These are phyloP conservation scores for Bubo scandiacus DNA, from an alignment of 2,113 vertebrate genomes.

Conservation along the genomic window DNA sequence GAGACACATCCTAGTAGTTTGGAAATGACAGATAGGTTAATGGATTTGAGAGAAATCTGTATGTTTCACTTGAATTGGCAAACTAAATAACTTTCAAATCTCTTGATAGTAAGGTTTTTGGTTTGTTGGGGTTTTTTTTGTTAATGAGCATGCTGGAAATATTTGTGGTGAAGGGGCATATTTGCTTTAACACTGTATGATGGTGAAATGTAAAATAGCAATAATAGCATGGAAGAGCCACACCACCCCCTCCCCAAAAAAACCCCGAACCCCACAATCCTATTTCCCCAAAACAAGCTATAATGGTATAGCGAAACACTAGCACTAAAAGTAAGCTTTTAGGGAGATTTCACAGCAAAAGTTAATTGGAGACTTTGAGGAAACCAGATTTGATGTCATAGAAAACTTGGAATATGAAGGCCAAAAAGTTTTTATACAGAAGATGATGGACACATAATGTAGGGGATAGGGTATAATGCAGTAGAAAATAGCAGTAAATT, in stretches of 20 bases:
- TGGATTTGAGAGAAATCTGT: neutral
- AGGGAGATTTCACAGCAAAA: neutral
- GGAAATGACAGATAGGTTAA: neutral
- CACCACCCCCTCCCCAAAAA: rapidly evolving
- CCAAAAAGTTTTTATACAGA: neutral
- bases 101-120: neutral
- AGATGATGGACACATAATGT: neutral
- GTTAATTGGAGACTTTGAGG: neutral
- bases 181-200: neutral
- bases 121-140: neutral
- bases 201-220: neutral
- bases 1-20: neutral
- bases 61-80: neutral
- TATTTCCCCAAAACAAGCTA: neutral
- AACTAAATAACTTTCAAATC: neutral
- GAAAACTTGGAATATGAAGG: neutral
- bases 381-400: neutral
- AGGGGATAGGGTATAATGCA: neutral
- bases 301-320: neutral
- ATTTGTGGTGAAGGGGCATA: neutral
- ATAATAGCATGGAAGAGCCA: neutral
- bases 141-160: neutral
- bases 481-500: neutral
- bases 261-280: rapidly evolving
- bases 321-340: neutral